Conservation (phyloP, 2,888 invertebrate species). For the Luperina nickerlii region DNA sequence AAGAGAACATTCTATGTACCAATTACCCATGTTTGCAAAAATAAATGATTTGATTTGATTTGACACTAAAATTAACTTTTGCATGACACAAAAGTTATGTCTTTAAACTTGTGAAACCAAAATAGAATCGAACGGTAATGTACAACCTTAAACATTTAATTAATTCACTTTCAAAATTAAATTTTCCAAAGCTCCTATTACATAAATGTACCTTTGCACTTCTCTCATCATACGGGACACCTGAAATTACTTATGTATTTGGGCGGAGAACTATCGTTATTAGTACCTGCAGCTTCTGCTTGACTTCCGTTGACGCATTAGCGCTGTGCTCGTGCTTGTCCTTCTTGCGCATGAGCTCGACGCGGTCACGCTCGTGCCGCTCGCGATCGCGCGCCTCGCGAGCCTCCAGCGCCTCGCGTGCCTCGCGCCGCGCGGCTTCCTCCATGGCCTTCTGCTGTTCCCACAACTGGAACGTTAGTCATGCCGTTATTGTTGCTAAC, state of each 20-base stretch:
- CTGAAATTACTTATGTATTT: neutral
- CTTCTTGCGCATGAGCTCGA: conserved; percentile 97
- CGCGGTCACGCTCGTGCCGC: conserved; percentile 94
- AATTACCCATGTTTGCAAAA: too few relatives aligned
- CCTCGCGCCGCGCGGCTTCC: conserved; percentile 95
- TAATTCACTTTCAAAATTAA: neutral
- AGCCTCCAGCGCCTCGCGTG: conserved; percentile 91
- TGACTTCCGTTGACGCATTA: conserved; percentile 98
- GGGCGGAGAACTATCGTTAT: neutral
- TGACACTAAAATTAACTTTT: neutral
- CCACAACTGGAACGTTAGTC: conserved; percentile 93
- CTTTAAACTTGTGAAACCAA: neutral
- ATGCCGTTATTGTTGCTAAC: conserved; percentile 60
- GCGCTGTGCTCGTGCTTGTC: conserved; percentile 99
- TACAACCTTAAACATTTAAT: neutral
- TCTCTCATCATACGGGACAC: neutral
- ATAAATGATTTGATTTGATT: too few relatives aligned
- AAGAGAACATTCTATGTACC: too few relatives aligned
- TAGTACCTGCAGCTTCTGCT: conserved; percentile 97
- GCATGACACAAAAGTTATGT: neutral
- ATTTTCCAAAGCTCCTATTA: neutral
- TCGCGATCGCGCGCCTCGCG: conserved; percentile 92
- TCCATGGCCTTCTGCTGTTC: conserved; percentile 96
- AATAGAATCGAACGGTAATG: neutral
- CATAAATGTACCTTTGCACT: neutral